Evolutionary conservation across 2,797 vertebrate species (phyloP).

Genomic region (Enteromius radiatus): DNA sequence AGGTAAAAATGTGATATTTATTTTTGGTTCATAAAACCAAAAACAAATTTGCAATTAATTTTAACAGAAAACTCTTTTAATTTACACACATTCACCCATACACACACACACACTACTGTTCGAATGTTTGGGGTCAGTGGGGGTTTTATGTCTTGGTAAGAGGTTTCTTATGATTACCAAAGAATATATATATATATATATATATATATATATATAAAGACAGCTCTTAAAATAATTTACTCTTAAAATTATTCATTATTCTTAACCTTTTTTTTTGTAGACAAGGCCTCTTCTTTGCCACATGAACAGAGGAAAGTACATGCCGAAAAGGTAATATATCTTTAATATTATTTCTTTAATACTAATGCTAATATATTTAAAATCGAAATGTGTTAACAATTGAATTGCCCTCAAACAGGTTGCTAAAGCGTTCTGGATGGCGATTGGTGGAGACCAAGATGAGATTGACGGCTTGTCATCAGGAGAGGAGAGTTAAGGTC

Average conservation of each 20-base stretch:
- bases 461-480: slow-evolving; percentile 96
- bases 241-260: too few relatives aligned
- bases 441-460: slow-evolving; percentile 95
- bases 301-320: slow-evolving; percentile 97
- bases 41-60: too few relatives aligned
- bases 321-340: slow-evolving; percentile 89
- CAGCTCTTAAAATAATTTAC: not conserved
- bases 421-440: slow-evolving; percentile 99
- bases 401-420: slow-evolving; percentile 79
- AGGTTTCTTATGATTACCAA: not conserved
- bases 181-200: not conserved
- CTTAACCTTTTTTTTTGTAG: slow-evolving; percentile 67
- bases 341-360: slow-evolving; percentile 4
- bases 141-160: not conserved
- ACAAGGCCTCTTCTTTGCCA: slow-evolving; percentile 94
- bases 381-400: not conserved
- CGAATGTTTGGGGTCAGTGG: not conserved
- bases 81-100: too few relatives aligned
- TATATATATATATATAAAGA: too few relatives aligned
- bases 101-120: not conserved
- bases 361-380: not conserved
- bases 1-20: too few relatives aligned
- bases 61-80: too few relatives aligned
- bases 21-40: too few relatives aligned
- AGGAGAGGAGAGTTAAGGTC: slow-evolving; percentile 89